These are phyloP conservation scores for Cheirogaleus major DNA, from an alignment of 2,797 vertebrate species.

Conservation along the genomic window DNA sequence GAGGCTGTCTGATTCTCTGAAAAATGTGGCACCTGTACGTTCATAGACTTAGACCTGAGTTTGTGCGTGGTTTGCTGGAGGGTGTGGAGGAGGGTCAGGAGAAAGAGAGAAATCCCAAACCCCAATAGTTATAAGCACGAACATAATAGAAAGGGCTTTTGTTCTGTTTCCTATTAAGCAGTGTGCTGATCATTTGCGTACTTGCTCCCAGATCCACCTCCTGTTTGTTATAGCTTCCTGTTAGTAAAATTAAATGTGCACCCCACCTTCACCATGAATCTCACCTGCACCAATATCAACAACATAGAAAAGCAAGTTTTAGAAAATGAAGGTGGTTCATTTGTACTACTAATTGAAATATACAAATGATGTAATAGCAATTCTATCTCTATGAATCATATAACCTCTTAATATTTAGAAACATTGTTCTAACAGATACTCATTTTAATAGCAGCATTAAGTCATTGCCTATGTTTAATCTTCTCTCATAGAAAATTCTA, in stretches of 20 bases:
- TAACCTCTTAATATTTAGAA: neutral
- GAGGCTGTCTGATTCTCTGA: neutral
- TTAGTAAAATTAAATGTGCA: neutral
- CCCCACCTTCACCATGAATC: neutral
- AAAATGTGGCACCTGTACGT: neutral
- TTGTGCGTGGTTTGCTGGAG: neutral
- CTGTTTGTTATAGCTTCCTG: neutral
- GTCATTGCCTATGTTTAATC: neutral
- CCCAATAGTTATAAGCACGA: neutral
- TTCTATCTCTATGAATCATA: neutral
- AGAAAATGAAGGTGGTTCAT: neutral
- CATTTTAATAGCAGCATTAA: neutral
- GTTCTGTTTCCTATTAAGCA: neutral
- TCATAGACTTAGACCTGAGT: neutral
- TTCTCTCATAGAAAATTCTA: neutral
- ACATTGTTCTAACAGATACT: neutral
- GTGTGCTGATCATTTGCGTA: neutral
- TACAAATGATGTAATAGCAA: neutral
- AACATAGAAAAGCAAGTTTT: neutral
- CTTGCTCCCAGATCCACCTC: neutral
- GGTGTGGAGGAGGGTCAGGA: rapidly evolving
- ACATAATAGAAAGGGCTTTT: neutral
- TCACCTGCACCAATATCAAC: neutral
- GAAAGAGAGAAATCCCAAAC: neutral
- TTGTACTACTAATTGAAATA: neutral